Evolutionary conservation across 2,888 invertebrate genomes (phyloP).

Genomic region (Shargacucullia verbasci): DNA sequence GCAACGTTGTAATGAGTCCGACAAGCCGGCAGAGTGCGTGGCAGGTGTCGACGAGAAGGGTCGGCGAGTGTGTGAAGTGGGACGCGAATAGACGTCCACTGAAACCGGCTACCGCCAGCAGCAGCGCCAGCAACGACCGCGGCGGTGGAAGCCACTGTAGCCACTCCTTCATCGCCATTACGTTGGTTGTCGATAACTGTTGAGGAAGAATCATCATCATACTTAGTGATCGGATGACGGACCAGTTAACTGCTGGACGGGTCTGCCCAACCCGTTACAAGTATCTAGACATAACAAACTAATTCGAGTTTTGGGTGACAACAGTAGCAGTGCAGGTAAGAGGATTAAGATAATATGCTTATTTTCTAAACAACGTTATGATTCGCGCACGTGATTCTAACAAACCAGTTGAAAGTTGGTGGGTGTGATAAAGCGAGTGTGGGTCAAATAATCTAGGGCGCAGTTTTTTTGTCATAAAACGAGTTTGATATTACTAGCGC

Average conservation of each 20-base stretch:
- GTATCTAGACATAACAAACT: no score
- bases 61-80: constrained; percentile 96
- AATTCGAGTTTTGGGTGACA: no score
- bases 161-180: constrained; percentile 94
- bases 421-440: constrained; percentile 18
- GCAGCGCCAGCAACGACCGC: constrained; percentile 92
- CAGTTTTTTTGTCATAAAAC: constrained; percentile 49
- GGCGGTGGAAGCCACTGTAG: constrained; percentile 93
- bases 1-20: constrained; percentile 90
- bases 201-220: not conserved
- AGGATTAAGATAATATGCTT: not conserved
- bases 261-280: no score
- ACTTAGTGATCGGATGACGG: no score
- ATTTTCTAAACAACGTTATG: constrained; percentile 1
- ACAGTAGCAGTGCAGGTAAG: not conserved
- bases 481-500: constrained; percentile 31
- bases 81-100: constrained; percentile 95
- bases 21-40: constrained; percentile 98
- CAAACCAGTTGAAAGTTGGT: constrained; percentile 35
- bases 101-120: constrained; percentile 93
- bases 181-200: constrained; percentile 9
- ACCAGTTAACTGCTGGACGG: no score
- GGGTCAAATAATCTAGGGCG: constrained; percentile 48
- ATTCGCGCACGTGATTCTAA: constrained; percentile 12
- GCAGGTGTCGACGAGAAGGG: constrained; percentile 97